Conservation (phyloP, 2,888 invertebrate genomes). For the Tenthredo mesomela region DNA sequence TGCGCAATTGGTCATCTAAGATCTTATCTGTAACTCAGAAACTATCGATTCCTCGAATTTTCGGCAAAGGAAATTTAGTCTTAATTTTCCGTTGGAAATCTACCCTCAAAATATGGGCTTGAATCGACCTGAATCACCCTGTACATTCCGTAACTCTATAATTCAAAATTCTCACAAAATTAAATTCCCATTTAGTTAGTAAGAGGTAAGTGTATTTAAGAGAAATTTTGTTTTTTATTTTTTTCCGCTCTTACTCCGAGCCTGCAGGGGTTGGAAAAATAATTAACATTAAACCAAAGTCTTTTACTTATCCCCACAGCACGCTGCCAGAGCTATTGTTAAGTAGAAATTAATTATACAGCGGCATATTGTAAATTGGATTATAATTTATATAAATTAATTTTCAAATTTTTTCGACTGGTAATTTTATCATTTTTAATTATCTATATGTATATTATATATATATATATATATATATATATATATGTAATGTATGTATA, state of each 20-base stretch:
- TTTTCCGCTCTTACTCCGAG: background rate
- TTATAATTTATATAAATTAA: background rate
- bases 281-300: conserved; percentile 27
- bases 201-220: too few species aligned
- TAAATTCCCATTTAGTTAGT: background rate
- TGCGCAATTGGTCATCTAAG: too few species aligned
- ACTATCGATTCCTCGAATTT: too few species aligned
- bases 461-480: too few species aligned
- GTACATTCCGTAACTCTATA: background rate
- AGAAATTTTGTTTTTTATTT: background rate
- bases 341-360: background rate
- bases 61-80: too few species aligned
- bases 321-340: background rate
- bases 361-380: background rate
- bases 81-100: too few species aligned
- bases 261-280: background rate
- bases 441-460: too few species aligned
- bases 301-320: background rate
- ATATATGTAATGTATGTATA: too few species aligned
- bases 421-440: background rate
- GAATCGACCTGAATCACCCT: too few species aligned
- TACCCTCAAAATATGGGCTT: too few species aligned
- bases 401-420: too few species aligned
- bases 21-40: too few species aligned
- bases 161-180: background rate